Conservation (phyloP, 2,888 invertebrate genomes). For the Trachelus tabidus region DNA sequence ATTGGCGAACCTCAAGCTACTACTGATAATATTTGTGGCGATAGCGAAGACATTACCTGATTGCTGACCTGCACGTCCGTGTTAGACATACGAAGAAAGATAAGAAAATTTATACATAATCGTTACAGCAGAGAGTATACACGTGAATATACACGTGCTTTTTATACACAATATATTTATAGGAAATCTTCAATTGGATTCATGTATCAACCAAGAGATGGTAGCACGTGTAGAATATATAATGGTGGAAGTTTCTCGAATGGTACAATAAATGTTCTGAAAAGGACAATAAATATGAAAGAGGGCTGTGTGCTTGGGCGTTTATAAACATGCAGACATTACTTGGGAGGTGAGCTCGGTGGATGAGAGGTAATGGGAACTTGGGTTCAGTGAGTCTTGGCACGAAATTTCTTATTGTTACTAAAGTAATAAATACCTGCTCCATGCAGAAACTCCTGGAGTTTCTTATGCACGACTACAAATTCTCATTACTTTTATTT, state of each 20-base stretch:
- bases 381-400: background rate
- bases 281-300: background rate
- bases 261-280: background rate
- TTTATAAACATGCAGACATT: background rate
- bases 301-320: background rate
- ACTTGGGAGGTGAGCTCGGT: background rate
- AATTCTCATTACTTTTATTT: background rate
- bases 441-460: background rate
- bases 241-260: background rate
- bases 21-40: background rate
- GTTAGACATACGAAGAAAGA: conserved; percentile 25
- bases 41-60: conserved; percentile 28
- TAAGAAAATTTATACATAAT: conserved; percentile 11
- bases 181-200: background rate
- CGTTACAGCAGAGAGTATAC: background rate
- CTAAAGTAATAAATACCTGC: background rate
- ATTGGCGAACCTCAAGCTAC: background rate
- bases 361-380: background rate
- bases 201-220: background rate
- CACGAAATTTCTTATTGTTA: background rate
- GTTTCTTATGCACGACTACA: background rate
- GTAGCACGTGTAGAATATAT: background rate
- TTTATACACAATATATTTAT: background rate
- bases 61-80: conserved; percentile 30
- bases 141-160: background rate